Conservation (phyloP, 2,113 vertebrate genomes). For the Pelusios castaneus region DNA sequence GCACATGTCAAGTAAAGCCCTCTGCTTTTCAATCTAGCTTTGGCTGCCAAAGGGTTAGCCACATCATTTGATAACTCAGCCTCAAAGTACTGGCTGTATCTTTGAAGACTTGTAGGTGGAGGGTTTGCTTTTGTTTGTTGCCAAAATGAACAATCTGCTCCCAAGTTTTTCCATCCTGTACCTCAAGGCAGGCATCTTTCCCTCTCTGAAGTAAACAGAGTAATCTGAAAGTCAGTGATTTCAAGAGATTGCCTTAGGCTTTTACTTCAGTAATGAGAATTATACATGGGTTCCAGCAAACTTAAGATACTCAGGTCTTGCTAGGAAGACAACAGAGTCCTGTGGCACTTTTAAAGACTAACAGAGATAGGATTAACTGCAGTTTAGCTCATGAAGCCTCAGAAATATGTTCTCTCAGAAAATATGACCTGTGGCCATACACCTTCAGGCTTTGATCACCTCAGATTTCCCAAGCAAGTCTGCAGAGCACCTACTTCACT, state of each 20-base stretch:
- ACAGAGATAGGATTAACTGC: background rate
- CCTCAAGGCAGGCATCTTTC: background rate
- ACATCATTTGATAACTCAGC: conserved; percentile 14
- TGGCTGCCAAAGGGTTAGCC: conserved; percentile 21
- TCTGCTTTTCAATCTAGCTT: background rate
- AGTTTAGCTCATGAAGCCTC: background rate
- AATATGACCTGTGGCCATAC: background rate
- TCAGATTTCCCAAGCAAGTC: background rate
- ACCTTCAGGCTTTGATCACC: background rate
- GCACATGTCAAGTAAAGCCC: conserved; percentile 34
- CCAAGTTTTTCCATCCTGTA: background rate
- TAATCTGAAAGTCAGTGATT: background rate
- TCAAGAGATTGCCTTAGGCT: background rate
- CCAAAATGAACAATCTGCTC: conserved; percentile 16
- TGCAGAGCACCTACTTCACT: background rate
- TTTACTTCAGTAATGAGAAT: background rate
- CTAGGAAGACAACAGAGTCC: too few species aligned
- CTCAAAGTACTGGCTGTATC: background rate
- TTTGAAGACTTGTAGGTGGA: conserved; percentile 21
- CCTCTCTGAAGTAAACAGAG: background rate
- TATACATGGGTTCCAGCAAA: conserved; percentile 36
- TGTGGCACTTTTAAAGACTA: too few species aligned
- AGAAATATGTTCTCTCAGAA: background rate
- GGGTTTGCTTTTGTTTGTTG: background rate
- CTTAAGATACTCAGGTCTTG: background rate